Evolutionary conservation across 1,140 invertebrate species (phyloP).

Genomic region (Caerostris darwini): DNA sequence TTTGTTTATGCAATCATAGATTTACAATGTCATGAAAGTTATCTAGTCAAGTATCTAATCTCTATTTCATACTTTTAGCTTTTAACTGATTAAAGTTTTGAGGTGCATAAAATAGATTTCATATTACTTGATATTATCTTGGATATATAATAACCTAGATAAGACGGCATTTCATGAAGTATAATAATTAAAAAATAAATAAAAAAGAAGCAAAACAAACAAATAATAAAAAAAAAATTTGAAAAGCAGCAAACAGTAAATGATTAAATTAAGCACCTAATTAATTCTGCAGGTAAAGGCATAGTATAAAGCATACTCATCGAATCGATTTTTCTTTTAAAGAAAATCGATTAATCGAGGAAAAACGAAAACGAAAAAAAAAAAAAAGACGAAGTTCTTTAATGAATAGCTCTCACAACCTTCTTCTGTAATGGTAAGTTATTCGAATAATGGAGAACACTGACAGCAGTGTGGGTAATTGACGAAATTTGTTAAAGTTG

Average conservation of each 20-base stretch:
- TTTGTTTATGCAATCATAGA: too few relatives aligned
- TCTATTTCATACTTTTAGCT: too few relatives aligned
- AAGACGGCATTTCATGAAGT: neutral
- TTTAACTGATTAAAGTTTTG: too few relatives aligned
- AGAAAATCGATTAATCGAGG: constrained; percentile 19
- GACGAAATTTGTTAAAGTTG: constrained; percentile 7
- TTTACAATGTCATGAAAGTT: too few relatives aligned
- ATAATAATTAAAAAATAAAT: neutral
- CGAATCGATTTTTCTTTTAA: constrained; percentile 20
- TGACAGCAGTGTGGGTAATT: neutral
- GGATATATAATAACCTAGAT: neutral
- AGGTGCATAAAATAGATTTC: neutral
- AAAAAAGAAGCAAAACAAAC: neutral
- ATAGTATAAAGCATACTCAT: neutral
- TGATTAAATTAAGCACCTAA: constrained; percentile 29
- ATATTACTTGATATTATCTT: neutral
- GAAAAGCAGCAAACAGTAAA: constrained; percentile 3
- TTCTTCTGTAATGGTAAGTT: neutral
- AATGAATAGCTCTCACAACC: constrained; percentile 10
- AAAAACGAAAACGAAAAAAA: constrained; percentile 14
- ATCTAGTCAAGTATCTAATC: too few relatives aligned
- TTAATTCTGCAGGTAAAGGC: neutral
- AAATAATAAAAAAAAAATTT: neutral
- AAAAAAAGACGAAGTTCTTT: neutral
- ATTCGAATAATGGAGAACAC: neutral